Conservation (phyloP, 2,888 invertebrate genomes). For the Drosophila barbarae region DNA sequence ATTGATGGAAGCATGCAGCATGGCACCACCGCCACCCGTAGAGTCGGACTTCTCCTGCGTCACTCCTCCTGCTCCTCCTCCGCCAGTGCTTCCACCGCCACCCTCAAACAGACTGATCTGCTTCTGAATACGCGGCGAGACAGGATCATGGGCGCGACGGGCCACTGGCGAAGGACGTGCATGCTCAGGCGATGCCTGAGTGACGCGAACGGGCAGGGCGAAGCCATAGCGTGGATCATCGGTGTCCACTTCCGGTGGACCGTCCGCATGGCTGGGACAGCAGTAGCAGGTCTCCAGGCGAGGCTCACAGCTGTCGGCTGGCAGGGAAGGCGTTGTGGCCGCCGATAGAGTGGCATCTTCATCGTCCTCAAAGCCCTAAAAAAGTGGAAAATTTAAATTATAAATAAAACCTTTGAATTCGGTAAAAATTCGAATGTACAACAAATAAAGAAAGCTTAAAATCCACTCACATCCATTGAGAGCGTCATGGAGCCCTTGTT, state of each 20-base stretch:
- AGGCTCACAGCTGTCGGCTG: slow-evolving; percentile 53
- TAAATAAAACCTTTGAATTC: too few species aligned
- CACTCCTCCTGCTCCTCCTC: slow-evolving; percentile 32
- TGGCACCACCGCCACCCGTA: slow-evolving; percentile 26
- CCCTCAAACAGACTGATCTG: slow-evolving; percentile 77
- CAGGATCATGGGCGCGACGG: slow-evolving; percentile 72
- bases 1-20: slow-evolving; percentile 73
- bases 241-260: slow-evolving; percentile 67
- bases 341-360: slow-evolving; percentile 83
- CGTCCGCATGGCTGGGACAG: slow-evolving; percentile 66
- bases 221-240: slow-evolving; percentile 55
- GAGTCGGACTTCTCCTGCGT: slow-evolving; percentile 9
- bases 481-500: slow-evolving; percentile 83
- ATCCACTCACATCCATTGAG: slow-evolving; percentile 72
- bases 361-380: slow-evolving; percentile 79
- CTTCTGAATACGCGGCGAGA: slow-evolving; percentile 77
- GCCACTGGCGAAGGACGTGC: slow-evolving; percentile 40
- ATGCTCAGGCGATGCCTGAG: slow-evolving; percentile 63
- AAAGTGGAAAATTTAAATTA: neutral
- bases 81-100: slow-evolving; percentile 31
- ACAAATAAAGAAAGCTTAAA: neutral
- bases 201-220: slow-evolving; percentile 56
- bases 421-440: too few species aligned
- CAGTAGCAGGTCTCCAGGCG: slow-evolving; percentile 70
- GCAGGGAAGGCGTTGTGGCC: slow-evolving; percentile 80